These are phyloP conservation scores for Clarias gariepinus DNA, from an alignment of 2,113 vertebrate species.

Conservation along the genomic window DNA sequence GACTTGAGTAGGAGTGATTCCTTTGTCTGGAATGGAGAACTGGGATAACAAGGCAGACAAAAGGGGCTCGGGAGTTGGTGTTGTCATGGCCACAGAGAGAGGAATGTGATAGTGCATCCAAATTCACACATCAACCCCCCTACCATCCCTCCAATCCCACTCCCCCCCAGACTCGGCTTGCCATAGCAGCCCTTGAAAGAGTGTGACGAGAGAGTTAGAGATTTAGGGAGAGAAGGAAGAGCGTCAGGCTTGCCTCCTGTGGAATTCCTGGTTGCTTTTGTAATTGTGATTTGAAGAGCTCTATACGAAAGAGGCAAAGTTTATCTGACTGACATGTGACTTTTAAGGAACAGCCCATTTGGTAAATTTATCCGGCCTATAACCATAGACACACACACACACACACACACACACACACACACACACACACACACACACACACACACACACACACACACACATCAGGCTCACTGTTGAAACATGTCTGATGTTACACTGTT, in stretches of 20 bases:
- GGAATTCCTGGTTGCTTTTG: constrained; percentile 20
- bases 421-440: background rate
- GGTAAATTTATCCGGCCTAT: constrained; percentile 52
- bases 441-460: constrained; percentile 1
- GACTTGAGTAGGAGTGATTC: background rate
- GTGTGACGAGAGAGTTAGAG: constrained; percentile 46
- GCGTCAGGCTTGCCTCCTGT: background rate
- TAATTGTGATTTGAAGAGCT: constrained; percentile 12
- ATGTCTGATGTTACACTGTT: constrained; percentile 50
- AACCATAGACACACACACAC: background rate
- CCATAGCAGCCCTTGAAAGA: constrained; percentile 48
- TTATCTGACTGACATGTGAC: constrained; percentile 27
- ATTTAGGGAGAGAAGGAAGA: constrained; percentile 1
- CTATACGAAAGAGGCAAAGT: background rate
- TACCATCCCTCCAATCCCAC: background rate
- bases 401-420: background rate
- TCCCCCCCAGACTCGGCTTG: background rate
- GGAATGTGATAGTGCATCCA: constrained; percentile 64
- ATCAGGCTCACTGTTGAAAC: constrained; percentile 51
- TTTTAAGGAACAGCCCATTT: background rate
- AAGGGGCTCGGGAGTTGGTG: constrained; percentile 39
- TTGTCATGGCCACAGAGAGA: constrained; percentile 63
- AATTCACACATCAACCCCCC: constrained; percentile 48
- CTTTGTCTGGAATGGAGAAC: constrained; percentile 7
- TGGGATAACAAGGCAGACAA: constrained; percentile 38